phyloP scores from a whole-genome alignment of 2,113 vertebrate genomes.

The Myiopsitta monachus region DNA sequence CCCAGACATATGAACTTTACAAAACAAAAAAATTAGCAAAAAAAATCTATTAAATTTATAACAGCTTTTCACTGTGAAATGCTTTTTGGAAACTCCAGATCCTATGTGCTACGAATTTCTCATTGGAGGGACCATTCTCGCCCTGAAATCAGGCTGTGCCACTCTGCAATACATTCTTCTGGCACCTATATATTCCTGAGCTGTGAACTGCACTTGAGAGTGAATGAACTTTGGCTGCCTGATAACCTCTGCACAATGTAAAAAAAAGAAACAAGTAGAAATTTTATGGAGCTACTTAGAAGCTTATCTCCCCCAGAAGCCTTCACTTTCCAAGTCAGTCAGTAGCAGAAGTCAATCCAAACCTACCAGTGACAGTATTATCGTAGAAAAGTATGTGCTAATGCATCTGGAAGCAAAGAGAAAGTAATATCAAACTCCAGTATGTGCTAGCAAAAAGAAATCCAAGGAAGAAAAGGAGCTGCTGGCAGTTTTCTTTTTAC shows the following conservation, averaged over 20 bases:
- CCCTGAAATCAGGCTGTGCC: neutral
- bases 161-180: neutral
- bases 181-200: neutral
- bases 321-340: conserved; percentile 42
- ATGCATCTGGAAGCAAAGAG: neutral
- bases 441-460: neutral
- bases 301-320: conserved; percentile 32
- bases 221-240: conserved; percentile 30
- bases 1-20: neutral
- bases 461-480: neutral
- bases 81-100: neutral
- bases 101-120: neutral
- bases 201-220: neutral
- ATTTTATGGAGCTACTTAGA: conserved; percentile 33
- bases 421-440: neutral
- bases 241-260: conserved; percentile 32
- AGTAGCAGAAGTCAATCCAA: conserved; percentile 50
- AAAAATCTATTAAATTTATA: neutral
- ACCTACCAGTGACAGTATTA: conserved; percentile 17
- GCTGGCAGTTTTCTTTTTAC: neutral
- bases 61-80: neutral
- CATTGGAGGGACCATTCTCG: neutral
- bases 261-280: conserved; percentile 22
- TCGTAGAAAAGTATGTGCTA: conserved; percentile 4
- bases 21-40: neutral